A percentile compares a stretch with the other conserved stretches of the same genome.
These are phyloP conservation scores for Heliocidaris tuberculata DNA, from an alignment of 35 echinoderm and acorn worm species.

Conservation along the genomic window DNA sequence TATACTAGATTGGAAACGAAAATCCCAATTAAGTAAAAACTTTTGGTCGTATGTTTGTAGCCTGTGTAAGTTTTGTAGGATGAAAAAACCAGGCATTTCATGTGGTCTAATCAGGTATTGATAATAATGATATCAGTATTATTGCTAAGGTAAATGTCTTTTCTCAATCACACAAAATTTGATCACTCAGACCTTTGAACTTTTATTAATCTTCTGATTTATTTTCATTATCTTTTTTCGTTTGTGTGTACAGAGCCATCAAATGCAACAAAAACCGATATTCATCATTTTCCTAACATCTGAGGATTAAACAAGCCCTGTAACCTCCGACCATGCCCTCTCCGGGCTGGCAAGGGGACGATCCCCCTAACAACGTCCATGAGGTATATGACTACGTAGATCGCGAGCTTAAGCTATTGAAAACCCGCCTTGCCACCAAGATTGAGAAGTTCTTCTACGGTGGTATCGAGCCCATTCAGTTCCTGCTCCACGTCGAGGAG, in stretches of 20 bases:
- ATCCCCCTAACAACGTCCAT: conserved; percentile 65
- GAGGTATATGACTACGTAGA: conserved; percentile 93
- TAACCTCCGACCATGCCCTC: conserved; percentile 42
- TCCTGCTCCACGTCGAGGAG: conserved; percentile 87
- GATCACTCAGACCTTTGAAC: neutral
- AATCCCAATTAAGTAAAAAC: too few species aligned
- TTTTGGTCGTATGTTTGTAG: too few species aligned
- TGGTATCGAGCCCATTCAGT: conserved; percentile 88
- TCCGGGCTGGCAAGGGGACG: conserved; percentile 75
- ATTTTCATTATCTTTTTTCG: neutral
- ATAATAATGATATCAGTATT: too few species aligned
- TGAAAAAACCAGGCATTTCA: too few species aligned
- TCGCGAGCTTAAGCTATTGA: conserved; percentile 64
- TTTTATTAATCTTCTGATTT: neutral
- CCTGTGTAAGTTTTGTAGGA: too few species aligned
- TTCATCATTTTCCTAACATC: neutral
- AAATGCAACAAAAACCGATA: neutral
- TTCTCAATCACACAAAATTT: too few species aligned
- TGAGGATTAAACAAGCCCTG: neutral
- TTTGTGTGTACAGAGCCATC: neutral
- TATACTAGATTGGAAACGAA: too few species aligned
- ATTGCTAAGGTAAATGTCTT: too few species aligned
- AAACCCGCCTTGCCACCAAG: conserved; percentile 75
- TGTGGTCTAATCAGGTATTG: too few species aligned
- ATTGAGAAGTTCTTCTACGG: conserved; percentile 93